Evolutionary conservation across 2,888 invertebrate species (phyloP), one percentile per base, ranked within the genome.

Genomic region (Hymenopus coronatus): DNA sequence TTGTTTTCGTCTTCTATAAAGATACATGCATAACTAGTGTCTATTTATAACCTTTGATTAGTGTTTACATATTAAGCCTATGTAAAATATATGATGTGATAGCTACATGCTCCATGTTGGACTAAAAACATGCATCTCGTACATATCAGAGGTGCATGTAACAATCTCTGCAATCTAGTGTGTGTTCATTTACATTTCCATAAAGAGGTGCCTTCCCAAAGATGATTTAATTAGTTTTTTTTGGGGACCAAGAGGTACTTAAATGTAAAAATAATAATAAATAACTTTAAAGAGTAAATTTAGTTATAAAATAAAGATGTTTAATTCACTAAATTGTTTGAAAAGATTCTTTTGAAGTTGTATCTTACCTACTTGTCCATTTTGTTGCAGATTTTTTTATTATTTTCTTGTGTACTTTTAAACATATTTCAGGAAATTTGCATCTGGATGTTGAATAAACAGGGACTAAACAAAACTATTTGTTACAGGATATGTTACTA

Each of bases 21-120:
- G n/a, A 82, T 54, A 87, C 70, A 86, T 70, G 54, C n/a, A 28
- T 40, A n/a, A 86, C 30, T 82, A 87, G 40, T 82, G 82, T 33
- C 87, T 87, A 88, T 82, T 87, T 83, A 85, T 88, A 46, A 87
- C 54, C 54, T 70, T 70, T 70, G 15, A 70, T 70, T 70, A 70
- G 54, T 70, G 54, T 54, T 20, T 54, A 15, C 20, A 54, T 54
- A 54, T 54, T 54, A 54, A 15, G 54, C 54, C 54, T 54, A 3
- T 54, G 54, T 70, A 70, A 70, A 70, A 70, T 70, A 70, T 70
- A 70, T 70, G 54, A 70, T 70, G 54, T 70, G 54, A 70, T 70
- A 70, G 54, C 54, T 70, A 70, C 54, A 70, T 70, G 25, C 54
- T 70, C 54, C 54, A 70, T 70, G 25, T 70, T 70, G 54, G 54